These are phyloP conservation scores for Latrodectus elegans DNA, from an alignment of 2,888 invertebrate species.

Conservation along the genomic window DNA sequence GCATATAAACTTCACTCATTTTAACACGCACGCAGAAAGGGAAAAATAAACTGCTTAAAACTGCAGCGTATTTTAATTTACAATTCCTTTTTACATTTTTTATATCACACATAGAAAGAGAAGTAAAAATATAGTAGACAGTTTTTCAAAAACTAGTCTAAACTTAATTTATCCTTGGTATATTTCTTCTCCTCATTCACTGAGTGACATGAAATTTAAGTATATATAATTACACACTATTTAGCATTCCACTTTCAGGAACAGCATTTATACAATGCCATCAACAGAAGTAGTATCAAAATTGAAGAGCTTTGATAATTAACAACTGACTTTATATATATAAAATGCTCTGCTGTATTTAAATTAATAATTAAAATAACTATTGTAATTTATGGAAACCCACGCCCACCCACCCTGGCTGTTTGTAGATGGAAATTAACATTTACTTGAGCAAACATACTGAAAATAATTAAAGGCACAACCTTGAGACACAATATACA, in stretches of 20 bases:
- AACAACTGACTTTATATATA: conserved; percentile 9
- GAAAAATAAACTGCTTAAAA: conserved; percentile 32
- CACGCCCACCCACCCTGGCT: background rate
- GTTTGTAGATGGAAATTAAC: conserved; percentile 21
- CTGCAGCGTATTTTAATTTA: conserved; percentile 16
- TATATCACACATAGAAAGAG: conserved; percentile 53
- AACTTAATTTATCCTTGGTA: conserved; percentile 17
- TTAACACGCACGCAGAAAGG: conserved; percentile 22
- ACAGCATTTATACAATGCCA: conserved; percentile 57
- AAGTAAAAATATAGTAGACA: conserved; percentile 40
- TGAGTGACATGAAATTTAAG: conserved; percentile 46
- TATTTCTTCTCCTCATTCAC: conserved; percentile 42
- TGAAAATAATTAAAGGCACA: conserved; percentile 55
- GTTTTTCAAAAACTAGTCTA: background rate
- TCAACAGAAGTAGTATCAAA: conserved; percentile 51
- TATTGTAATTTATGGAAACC: too few species aligned
- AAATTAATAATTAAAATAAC: too few species aligned
- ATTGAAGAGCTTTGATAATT: conserved; percentile 23
- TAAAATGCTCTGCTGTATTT: too few species aligned
- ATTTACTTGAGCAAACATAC: conserved; percentile 50
- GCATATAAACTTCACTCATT: conserved; percentile 55
- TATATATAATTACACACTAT: conserved; percentile 51
- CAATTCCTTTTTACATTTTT: conserved; percentile 44
- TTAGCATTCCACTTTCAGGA: conserved; percentile 47
- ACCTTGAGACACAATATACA: conserved; percentile 53